phyloP scores from a whole-genome alignment of 2,888 invertebrate species.

The Drosophila pegasa region DNA sequence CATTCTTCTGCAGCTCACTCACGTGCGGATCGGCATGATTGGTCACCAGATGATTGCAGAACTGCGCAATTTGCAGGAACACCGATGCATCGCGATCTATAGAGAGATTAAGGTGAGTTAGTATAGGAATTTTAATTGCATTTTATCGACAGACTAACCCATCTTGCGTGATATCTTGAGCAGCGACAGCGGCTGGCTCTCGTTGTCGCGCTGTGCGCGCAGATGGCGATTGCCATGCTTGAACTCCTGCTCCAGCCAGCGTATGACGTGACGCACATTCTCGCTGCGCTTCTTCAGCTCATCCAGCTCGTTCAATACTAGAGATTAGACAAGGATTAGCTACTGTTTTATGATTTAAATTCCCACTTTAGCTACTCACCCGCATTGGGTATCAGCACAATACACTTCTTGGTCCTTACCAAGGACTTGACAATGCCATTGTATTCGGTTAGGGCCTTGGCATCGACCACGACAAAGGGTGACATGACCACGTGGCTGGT shows the following conservation, averaged over 20 bases:
- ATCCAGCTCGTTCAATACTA: conserved; percentile 95
- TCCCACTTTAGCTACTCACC: conserved; percentile 87
- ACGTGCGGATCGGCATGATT: conserved; percentile 86
- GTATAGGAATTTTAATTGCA: not conserved
- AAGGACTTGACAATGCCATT: conserved; percentile 92
- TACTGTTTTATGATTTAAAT: not conserved
- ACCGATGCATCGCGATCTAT: conserved; percentile 84
- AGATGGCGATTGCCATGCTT: conserved; percentile 94
- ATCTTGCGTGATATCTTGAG: conserved; percentile 92
- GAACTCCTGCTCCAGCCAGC: conserved; percentile 96
- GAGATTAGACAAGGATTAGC: conserved; percentile 56
- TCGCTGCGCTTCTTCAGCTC: conserved; percentile 93
- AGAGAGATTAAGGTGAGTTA: not conserved
- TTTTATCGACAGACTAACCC: conserved; percentile 86
- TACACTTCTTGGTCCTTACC: conserved; percentile 92
- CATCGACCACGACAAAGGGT: conserved; percentile 95
- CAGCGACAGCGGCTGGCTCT: conserved; percentile 89
- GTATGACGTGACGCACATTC: conserved; percentile 95
- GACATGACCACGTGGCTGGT: conserved; percentile 87
- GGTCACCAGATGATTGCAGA: conserved; percentile 84
- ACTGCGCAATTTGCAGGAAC: conserved; percentile 84
- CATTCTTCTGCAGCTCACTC: conserved; percentile 84
- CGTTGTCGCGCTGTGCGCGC: conserved; percentile 93
- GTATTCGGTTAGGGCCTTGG: conserved; percentile 91
- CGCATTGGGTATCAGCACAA: conserved; percentile 94